Base-by-base conservation (phyloP, 2,797 vertebrate species). In the Falco cherrug region DNA sequence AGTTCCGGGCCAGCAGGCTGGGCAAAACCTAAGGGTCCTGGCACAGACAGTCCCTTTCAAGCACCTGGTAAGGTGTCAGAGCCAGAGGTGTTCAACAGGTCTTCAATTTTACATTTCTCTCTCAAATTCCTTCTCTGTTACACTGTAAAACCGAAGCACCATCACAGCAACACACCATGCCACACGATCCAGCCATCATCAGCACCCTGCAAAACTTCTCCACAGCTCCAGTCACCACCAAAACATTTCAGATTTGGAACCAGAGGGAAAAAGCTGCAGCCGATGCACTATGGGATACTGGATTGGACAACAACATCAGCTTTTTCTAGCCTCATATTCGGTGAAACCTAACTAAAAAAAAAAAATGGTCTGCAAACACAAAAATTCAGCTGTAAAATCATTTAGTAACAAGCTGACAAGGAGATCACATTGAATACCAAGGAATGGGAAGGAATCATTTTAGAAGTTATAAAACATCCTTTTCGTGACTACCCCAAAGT, bases 231-330 rank as follows among this genome's bases (percentile, higher is more conserved):
- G 54, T 25, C 35, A 56, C 61, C 31, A 64, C 35, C 51, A 41
- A 1, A 17, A n/a, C 25, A 9, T 8, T 47, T 54, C 47, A 4
- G 0, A 33, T 19, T 21, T 31, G 21, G 35, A 37, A 18, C 20
- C 37, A 22, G 1, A 1, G 37, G 29, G 37, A 39, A 51, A 71
- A 87, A 2, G 11, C 14, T 28, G 25, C 0, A 1, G 5, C 22
- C 0, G 0, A 37, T 22, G 33, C 22, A 10, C 28, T 33, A 37
- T 0, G 1, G 26, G 48, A 68, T 20, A 24, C 19, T 3, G 24
- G 60, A 20, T 13, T 50, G 33, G 37, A 56, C 13, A 33, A 68
- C 26, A 26, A 39, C 76, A 39, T 1, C 35, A 19, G 31, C 20
- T 81, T 48, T 51, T 48, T 65, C 29, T 31, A 65, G 35, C 73